Evolutionary conservation across 2,797 vertebrate genomes (phyloP).

Genomic region (Melanogrammus aeglefinus): DNA sequence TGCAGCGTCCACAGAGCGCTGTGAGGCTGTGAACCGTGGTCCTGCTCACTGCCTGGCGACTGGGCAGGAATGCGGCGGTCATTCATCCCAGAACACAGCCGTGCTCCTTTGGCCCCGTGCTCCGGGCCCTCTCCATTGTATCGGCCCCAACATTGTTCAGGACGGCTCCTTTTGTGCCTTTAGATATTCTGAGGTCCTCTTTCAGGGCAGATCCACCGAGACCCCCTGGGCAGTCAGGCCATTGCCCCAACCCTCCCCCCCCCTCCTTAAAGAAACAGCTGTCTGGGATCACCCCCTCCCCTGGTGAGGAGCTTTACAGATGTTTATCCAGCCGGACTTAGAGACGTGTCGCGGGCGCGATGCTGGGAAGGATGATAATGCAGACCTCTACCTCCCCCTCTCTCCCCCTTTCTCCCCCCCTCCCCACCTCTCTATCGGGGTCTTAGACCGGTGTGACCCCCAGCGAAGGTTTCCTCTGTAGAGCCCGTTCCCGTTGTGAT

Average conservation of each 20-base stretch:
- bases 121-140: slow-evolving; percentile 66
- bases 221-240: slow-evolving; percentile 62
- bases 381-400: slow-evolving; percentile 30
- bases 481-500: slow-evolving; percentile 47
- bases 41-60: slow-evolving; percentile 65
- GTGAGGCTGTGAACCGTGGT: slow-evolving; percentile 70
- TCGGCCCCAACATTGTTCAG: slow-evolving; percentile 67
- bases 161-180: slow-evolving; percentile 67
- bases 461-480: slow-evolving; percentile 51
- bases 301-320: slow-evolving; percentile 62
- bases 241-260: slow-evolving; percentile 26
- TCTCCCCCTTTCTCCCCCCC: background rate
- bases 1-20: slow-evolving; percentile 61
- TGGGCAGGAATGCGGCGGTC: slow-evolving; percentile 69
- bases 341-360: slow-evolving; percentile 26
- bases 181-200: slow-evolving; percentile 65
- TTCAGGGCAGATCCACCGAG: slow-evolving; percentile 58
- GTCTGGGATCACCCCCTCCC: slow-evolving; percentile 25
- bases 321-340: slow-evolving; percentile 66
- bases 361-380: slow-evolving; percentile 42
- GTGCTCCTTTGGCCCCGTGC: slow-evolving; percentile 66
- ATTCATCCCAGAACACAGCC: slow-evolving; percentile 66
- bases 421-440: slow-evolving; percentile 47
- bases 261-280: slow-evolving; percentile 56
- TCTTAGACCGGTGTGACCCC: slow-evolving; percentile 55